A percentile compares a stretch with the other conserved stretches of the same genome.
phyloP scores from a whole-genome alignment of 2,113 vertebrate genomes.

The Acrocephalus kingi region DNA sequence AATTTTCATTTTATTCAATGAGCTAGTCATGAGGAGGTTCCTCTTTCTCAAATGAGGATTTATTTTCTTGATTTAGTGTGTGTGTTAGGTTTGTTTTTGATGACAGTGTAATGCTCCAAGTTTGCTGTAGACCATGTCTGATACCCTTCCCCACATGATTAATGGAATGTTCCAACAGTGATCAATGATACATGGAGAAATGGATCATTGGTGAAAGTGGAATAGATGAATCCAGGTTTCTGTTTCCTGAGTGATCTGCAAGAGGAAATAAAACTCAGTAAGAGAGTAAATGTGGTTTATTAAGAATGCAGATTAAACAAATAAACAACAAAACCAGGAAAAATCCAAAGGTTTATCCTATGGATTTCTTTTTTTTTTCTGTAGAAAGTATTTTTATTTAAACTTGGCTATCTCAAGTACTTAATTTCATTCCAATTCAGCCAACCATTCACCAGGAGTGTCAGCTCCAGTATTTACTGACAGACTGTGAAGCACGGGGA shows the following conservation, averaged over 20 bases:
- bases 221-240: background rate
- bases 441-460: background rate
- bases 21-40: background rate
- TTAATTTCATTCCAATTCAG: background rate
- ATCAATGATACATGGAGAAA: background rate
- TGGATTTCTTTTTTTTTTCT: background rate
- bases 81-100: no score
- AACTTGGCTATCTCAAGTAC: background rate
- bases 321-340: background rate
- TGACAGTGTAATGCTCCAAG: background rate
- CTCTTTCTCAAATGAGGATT: background rate
- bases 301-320: background rate
- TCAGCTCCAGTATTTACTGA: background rate
- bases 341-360: background rate
- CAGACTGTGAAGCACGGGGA: background rate
- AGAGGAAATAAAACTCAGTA: background rate
- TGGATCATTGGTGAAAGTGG: rapidly evolving
- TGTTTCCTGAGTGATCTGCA: background rate
- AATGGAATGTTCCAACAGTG: background rate
- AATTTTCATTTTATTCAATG: background rate
- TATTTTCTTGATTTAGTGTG: background rate
- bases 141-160: background rate
- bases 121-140: background rate
- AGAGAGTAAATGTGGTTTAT: background rate
- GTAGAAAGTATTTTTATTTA: background rate